Evolutionary conservation across 2,888 invertebrate genomes (phyloP), one percentile per base, ranked within the genome.

Genomic region (Penaeus monodon): DNA sequence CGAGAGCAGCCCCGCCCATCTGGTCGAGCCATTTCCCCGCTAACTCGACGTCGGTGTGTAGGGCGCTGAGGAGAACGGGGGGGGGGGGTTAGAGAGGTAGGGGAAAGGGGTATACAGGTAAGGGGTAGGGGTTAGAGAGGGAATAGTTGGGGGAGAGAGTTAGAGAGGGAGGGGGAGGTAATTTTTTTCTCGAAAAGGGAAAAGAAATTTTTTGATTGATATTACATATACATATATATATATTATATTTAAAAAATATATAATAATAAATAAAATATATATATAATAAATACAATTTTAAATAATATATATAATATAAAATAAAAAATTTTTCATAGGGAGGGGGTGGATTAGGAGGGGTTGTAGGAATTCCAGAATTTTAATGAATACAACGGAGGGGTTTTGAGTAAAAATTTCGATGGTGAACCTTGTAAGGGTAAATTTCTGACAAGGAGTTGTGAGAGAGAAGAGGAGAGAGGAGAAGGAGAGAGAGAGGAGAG

Each of bases 31-130:
- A 87, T 27, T 20, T 49, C 57, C 27, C 38, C 8, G 49, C 87
- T 66, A 87, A 27, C 1, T 80, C 83, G 29, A 84, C 22, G 76
- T 87, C 84, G 74, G 65, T 84, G 84, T 87, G 84, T 22, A 87
- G 84, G 27, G 63, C 87, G 80, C 84, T 87, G 78, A 24, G 64
- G n/a, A 2, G 68, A 24, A 27, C 24, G 4, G 24, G 10, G 6
- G 44, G 64, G 4, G 27, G n/a, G 27, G 65, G 33, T 22, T n/a
- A 68, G 24, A 33, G 29, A 74, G 27, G 80, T 87, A 80, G 66
- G 65, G 79, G 80, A 80, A 79, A 22, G 84, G 74, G 27, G 63
- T 84, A 66, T 80, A 84, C 68, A 20, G 63, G 57, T n/a, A n/a
- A 76, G 38, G 44, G 33, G 33, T 1, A 3, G 7, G 38, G 70